Evolutionary conservation across 2,113 vertebrate species (phyloP).

Genomic region (Hippocampus comes): DNA sequence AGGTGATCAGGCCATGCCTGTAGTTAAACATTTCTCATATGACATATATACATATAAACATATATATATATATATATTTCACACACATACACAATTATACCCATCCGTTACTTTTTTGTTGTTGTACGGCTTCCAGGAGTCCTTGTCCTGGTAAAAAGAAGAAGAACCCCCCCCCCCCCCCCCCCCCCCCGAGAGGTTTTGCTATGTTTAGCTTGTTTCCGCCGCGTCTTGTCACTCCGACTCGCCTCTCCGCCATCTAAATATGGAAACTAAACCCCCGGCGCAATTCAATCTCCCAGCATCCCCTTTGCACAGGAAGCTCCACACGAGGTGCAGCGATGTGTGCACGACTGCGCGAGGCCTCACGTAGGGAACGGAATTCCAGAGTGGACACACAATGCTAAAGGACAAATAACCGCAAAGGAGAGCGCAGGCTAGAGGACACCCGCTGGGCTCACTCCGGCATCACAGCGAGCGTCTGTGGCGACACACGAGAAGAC

Average conservation of each 20-base stretch:
- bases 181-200: constrained; percentile 20
- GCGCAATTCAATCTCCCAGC: constrained; percentile 62
- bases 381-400: constrained; percentile 4
- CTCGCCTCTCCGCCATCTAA: constrained; percentile 59
- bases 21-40: not conserved
- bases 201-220: constrained; percentile 70
- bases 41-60: too few species aligned
- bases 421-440: constrained; percentile 6
- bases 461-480: constrained; percentile 37
- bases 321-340: not conserved
- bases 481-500: constrained; percentile 28
- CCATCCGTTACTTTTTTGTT: constrained; percentile 9
- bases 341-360: not conserved
- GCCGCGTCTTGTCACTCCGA: constrained; percentile 61
- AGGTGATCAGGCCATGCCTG: not conserved
- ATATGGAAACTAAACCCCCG: constrained; percentile 63
- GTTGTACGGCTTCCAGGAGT: constrained; percentile 53
- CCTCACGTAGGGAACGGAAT: constrained; percentile 3
- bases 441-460: constrained; percentile 42
- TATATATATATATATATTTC: too few species aligned
- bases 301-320: constrained; percentile 58
- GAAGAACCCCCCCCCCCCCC: constrained; percentile 7
- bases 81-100: not conserved
- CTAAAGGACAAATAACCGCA: constrained; percentile 6
- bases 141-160: constrained; percentile 49